phyloP scores from a whole-genome alignment of 2,113 vertebrate genomes.

The Daubentonia madagascariensis region DNA sequence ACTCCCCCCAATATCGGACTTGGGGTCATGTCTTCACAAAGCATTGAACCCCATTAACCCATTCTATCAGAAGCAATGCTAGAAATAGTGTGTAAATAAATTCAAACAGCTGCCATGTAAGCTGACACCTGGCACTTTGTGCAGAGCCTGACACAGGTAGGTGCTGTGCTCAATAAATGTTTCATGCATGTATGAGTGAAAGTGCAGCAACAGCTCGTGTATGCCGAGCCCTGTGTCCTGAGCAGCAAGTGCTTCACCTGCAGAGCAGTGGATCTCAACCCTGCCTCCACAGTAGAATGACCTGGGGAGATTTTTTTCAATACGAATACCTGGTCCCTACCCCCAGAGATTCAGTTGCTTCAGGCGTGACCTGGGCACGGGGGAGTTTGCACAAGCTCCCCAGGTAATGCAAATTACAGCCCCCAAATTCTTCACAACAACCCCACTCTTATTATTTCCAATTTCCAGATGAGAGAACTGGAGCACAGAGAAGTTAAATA shows the following conservation, averaged over 20 bases:
- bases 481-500: neutral
- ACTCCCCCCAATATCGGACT: neutral
- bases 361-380: neutral
- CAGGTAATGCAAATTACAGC: neutral
- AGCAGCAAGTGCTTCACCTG: neutral
- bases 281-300: neutral
- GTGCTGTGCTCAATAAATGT: neutral
- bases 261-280: neutral
- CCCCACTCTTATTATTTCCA: neutral
- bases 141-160: neutral
- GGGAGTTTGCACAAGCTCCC: neutral
- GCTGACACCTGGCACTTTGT: neutral
- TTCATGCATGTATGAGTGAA: rapidly evolving
- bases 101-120: neutral
- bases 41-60: neutral
- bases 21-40: neutral
- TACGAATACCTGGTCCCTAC: neutral
- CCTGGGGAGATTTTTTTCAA: neutral
- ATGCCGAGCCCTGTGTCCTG: neutral
- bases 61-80: neutral
- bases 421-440: neutral
- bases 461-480: neutral
- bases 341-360: neutral
- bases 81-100: neutral
- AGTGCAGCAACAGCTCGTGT: rapidly evolving